Percentiles rank a stretch among this genome's conserved stretches.
Conservation (phyloP, 2,113 vertebrate species). For the Sebastes schlegelii region DNA sequence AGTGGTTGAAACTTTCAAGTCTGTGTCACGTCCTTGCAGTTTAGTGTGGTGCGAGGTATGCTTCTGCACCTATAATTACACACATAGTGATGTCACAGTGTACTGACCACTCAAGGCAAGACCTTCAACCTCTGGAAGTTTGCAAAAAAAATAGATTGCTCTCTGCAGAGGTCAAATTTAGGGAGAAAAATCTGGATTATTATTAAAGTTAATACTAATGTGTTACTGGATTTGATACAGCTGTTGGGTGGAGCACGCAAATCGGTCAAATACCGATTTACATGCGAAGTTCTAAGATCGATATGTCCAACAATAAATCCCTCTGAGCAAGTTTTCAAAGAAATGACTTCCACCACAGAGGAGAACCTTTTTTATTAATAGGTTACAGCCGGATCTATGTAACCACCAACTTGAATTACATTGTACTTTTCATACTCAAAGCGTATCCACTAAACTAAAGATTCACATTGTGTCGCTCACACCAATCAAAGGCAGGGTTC, state of each 20-base stretch:
- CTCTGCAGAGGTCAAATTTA: too few species aligned
- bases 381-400: neutral
- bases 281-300: neutral
- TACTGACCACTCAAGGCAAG: neutral
- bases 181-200: neutral
- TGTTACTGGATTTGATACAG: neutral
- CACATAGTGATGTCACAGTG: neutral
- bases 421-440: neutral
- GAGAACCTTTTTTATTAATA: neutral
- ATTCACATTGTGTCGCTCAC: neutral
- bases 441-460: neutral
- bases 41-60: too few species aligned
- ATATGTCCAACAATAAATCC: neutral
- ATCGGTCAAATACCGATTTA: neutral
- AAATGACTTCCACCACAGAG: neutral
- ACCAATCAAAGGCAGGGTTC: neutral
- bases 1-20: neutral
- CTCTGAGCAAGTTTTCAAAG: neutral
- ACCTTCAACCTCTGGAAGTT: neutral
- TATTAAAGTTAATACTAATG: too few species aligned
- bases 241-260: neutral
- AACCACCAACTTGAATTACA: neutral
- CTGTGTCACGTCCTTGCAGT: neutral
- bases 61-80: neutral
- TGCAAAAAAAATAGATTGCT: neutral